phyloP scores from a whole-genome alignment of 2,797 vertebrate species.

The Chromobotia macracanthus region DNA sequence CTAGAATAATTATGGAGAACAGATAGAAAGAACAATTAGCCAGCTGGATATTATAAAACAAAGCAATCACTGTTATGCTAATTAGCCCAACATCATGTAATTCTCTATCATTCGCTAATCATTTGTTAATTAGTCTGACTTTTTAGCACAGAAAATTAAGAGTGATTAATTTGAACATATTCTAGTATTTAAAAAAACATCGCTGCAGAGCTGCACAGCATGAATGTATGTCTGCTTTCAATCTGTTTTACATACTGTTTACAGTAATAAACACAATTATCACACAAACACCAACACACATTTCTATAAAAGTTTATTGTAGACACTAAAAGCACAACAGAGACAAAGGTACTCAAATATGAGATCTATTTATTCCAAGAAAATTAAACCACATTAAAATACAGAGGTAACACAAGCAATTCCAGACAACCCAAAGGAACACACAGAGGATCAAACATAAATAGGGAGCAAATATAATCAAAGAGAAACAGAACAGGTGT shows the following conservation, averaged over 20 bases:
- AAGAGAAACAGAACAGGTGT: too few species aligned
- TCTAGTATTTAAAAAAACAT: slow-evolving; percentile 70
- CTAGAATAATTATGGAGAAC: slow-evolving; percentile 65
- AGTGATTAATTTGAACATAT: slow-evolving; percentile 70
- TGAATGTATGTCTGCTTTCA: slow-evolving; percentile 35
- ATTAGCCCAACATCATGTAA: slow-evolving; percentile 75
- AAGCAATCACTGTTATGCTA: slow-evolving; percentile 78
- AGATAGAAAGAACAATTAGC: slow-evolving; percentile 71
- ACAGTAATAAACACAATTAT: too few species aligned
- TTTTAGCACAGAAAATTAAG: slow-evolving; percentile 66
- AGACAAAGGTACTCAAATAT: too few species aligned
- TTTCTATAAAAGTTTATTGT: background rate
- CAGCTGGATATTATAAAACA: slow-evolving; percentile 80
- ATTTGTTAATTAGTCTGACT: slow-evolving; percentile 72
- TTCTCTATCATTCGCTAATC: slow-evolving; percentile 75
- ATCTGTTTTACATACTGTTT: slow-evolving; percentile 32
- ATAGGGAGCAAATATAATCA: too few species aligned
- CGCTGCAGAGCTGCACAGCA: slow-evolving; percentile 45
- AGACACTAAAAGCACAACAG: too few species aligned
- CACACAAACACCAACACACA: background rate
- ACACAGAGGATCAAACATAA: too few species aligned
- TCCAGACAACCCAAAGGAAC: too few species aligned
- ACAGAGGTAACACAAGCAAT: too few species aligned
- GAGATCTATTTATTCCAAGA: too few species aligned
- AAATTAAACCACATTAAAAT: too few species aligned